Conservation (phyloP, 2,113 vertebrate genomes). For the Sporophila hypoxantha region DNA sequence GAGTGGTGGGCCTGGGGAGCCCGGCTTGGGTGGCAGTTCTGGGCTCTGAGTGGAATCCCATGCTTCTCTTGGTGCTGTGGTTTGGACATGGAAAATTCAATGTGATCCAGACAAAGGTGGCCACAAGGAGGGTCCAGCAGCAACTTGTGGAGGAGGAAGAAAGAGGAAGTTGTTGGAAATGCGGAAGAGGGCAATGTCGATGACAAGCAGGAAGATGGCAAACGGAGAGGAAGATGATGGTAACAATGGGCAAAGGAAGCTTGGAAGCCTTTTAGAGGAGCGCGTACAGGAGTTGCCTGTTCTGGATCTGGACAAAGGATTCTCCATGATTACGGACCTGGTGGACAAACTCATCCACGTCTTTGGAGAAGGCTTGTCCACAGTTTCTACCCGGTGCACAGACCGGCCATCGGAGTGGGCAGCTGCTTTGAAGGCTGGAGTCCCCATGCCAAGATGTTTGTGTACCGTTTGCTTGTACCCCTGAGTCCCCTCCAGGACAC, state of each 20-base stretch:
- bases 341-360: not conserved
- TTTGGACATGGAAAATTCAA: not conserved
- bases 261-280: not conserved
- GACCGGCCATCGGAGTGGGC: not conserved
- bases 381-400: not conserved
- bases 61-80: not conserved
- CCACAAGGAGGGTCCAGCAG: not conserved
- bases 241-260: not conserved
- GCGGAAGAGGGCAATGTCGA: not conserved
- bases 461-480: not conserved
- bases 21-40: not conserved
- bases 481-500: not conserved
- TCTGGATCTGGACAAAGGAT: not conserved
- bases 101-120: rapidly evolving
- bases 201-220: not conserved
- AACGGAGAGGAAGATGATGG: rapidly evolving
- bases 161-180: not conserved
- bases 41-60: not conserved
- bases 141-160: not conserved
- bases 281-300: not conserved
- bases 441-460: too few species aligned
- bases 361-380: not conserved
- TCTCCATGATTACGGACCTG: not conserved
- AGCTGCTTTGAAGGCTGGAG: not conserved
- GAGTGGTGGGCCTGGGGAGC: not conserved